Base-by-base conservation (phyloP, 2,888 invertebrate genomes). In the Drosophila leonis region DNA sequence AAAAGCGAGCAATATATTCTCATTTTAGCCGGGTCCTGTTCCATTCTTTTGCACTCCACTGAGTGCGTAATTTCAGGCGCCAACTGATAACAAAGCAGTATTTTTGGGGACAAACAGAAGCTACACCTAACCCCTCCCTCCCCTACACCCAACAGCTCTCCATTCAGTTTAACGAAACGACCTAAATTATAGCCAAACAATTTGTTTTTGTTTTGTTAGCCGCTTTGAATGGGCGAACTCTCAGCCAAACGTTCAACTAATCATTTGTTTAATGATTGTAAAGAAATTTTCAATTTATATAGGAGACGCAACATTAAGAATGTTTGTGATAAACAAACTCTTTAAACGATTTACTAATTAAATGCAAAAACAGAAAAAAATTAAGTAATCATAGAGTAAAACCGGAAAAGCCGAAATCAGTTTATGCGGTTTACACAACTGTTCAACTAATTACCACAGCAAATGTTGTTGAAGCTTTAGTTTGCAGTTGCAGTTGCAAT, bases 361-460 rank as follows among this genome's bases (percentile, higher is more conserved):
- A 54, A 39, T 27, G 54, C 1, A 0, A 12, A 54, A 54, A 18
- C 24, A 4, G 10, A 57, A 6, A 4, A 54, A 55, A 56, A 24
- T n/a, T 52, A 37, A 51, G 61, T 44, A 46, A 44, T 64, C 52
- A 61, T 46, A 24, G 51, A 12, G 12, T 9, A 24, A 48, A 64
- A 46, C 20, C 62, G 46, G 44, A 54, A 69, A 80, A 67, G 59
- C 74, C 70, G 31, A 80, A 83, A 85, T 83, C 78, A 77, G 75
- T 75, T 83, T 72, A 54, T 88, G 86, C 57, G 83, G 88, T 75
- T 82, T 68, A 67, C 60, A 69, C 46, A 76, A 74, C 62, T 80
- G 76, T 78, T 83, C 59, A 63, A 70, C 80, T 85, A 85, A 83
- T 83, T 82, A 88, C 77, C 85, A 69, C 85, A 79, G 68, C 57